These are phyloP conservation scores for Diabrotica virgifera DNA, from an alignment of 1,140 invertebrate genomes.

Conservation along the genomic window DNA sequence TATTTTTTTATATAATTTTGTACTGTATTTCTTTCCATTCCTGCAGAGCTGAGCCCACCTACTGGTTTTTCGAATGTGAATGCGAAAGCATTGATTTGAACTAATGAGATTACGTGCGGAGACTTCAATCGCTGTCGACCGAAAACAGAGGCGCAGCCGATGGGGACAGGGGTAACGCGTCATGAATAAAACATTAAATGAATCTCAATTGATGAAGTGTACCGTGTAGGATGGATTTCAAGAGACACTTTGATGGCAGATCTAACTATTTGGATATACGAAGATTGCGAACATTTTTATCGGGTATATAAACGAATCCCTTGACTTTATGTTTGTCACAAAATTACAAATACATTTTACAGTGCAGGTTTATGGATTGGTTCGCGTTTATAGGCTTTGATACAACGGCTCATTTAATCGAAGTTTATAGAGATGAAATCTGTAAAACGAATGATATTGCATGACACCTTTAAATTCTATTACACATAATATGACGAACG, in stretches of 20 bases:
- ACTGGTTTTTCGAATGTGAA: too few relatives aligned
- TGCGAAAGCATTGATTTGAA: background rate
- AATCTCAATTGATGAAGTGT: background rate
- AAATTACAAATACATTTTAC: slow-evolving; percentile 1
- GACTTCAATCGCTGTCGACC: background rate
- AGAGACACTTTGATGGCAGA: background rate
- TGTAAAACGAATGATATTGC: too few relatives aligned
- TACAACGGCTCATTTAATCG: background rate
- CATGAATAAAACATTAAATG: slow-evolving; percentile 3
- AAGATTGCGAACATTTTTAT: slow-evolving; percentile 3
- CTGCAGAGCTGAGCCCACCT: too few relatives aligned
- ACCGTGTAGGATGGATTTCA: slow-evolving; percentile 2
- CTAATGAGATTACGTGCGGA: background rate
- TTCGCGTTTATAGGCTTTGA: background rate
- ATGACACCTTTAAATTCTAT: too few relatives aligned
- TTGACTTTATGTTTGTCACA: background rate
- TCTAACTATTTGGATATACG: background rate
- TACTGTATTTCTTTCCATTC: too few relatives aligned
- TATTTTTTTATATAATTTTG: too few relatives aligned
- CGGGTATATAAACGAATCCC: background rate
- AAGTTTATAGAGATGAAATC: too few relatives aligned
- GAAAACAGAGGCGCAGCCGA: background rate
- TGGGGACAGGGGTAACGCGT: background rate
- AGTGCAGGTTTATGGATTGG: background rate
- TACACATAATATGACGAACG: too few relatives aligned